These are phyloP conservation scores for Chaetura pelagica DNA, from an alignment of 2,113 vertebrate genomes.

Conservation along the genomic window DNA sequence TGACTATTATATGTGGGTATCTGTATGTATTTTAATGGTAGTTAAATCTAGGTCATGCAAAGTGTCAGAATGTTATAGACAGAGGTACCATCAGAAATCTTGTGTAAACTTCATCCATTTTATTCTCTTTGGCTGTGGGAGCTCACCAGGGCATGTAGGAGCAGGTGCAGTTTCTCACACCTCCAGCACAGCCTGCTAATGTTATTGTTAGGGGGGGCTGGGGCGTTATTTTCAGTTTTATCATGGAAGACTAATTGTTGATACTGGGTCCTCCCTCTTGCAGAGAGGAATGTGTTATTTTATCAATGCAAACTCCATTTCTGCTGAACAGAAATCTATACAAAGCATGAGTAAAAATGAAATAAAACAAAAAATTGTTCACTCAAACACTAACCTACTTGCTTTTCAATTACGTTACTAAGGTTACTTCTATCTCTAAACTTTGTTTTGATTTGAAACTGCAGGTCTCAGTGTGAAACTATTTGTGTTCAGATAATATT, in stretches of 20 bases:
- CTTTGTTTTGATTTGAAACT: conserved; percentile 3
- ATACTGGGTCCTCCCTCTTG: not conserved
- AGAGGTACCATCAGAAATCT: not conserved
- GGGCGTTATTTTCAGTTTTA: not conserved
- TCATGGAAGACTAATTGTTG: not conserved
- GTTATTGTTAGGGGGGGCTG: not conserved
- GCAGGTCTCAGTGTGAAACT: not conserved
- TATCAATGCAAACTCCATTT: not conserved
- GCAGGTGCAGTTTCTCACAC: conserved; percentile 39
- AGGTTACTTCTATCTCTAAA: not conserved
- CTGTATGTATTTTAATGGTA: not conserved
- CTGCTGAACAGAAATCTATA: not conserved
- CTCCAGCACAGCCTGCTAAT: not conserved
- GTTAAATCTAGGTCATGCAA: not conserved
- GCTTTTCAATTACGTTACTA: not conserved
- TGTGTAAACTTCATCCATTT: not conserved
- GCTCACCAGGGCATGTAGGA: not conserved
- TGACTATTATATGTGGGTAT: not conserved
- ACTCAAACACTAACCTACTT: not conserved
- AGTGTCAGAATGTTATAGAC: not conserved
- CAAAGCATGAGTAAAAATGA: not conserved
- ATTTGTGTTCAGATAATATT: not conserved
- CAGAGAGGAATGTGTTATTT: not conserved
- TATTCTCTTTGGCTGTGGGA: not conserved
- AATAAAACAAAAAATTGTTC: not conserved